Evolutionary conservation across 2,888 invertebrate genomes (phyloP).

Genomic region (Nemapogon koenigi): DNA sequence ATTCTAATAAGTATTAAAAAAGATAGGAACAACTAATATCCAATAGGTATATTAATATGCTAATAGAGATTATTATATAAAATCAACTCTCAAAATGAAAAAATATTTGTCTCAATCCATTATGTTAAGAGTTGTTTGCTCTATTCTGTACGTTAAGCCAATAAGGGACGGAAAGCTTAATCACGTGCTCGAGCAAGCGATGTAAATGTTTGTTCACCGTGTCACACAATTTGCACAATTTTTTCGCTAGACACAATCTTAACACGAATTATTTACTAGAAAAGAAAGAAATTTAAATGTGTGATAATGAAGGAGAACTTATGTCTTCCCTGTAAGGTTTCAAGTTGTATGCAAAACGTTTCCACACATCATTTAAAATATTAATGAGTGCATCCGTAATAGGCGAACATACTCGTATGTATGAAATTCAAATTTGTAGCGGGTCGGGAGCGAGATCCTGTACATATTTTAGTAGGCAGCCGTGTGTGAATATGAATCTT

Average conservation of each 20-base stretch:
- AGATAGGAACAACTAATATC: too few relatives aligned
- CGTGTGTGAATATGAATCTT: slow-evolving; percentile 64
- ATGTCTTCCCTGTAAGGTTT: slow-evolving; percentile 26
- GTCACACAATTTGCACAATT: slow-evolving; percentile 60
- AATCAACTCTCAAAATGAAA: too few relatives aligned
- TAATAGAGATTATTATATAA: too few relatives aligned
- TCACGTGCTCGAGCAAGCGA: slow-evolving; percentile 28
- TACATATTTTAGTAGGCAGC: slow-evolving; percentile 63
- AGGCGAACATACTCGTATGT: slow-evolving; percentile 63
- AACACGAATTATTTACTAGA: slow-evolving; percentile 43
- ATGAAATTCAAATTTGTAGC: slow-evolving; percentile 65
- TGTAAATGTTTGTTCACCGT: slow-evolving; percentile 59
- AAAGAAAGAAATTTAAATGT: slow-evolving; percentile 28
- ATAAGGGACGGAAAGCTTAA: too few relatives aligned
- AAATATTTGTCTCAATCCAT: too few relatives aligned
- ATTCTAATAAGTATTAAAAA: too few relatives aligned
- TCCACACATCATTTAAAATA: slow-evolving; percentile 61
- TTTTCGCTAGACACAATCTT: slow-evolving; percentile 56
- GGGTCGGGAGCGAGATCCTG: slow-evolving; percentile 55
- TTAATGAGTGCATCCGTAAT: slow-evolving; percentile 65
- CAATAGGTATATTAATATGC: too few relatives aligned
- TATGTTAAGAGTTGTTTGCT: too few relatives aligned
- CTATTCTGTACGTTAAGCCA: too few relatives aligned
- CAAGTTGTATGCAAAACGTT: slow-evolving; percentile 28
- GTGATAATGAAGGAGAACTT: slow-evolving; percentile 18